Evolutionary conservation across 2,888 invertebrate species (phyloP), one percentile per base, ranked within the genome.

Genomic region (Ormyrus nitidulus): DNA sequence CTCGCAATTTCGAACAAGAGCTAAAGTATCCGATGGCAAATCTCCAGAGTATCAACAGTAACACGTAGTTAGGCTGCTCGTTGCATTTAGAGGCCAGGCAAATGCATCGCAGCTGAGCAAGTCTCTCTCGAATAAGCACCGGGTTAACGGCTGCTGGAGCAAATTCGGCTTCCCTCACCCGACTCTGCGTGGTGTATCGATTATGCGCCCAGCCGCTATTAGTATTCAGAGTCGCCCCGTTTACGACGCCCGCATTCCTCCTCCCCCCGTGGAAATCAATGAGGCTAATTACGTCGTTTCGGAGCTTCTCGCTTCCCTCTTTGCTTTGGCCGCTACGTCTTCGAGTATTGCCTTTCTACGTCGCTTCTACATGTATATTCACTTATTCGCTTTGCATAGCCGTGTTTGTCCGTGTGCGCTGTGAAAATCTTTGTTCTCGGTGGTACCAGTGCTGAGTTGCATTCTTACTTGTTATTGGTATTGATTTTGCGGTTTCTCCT

Each of bases 221-320:
- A 75, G 59, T 68, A 75, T 75, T 75, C 75, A 59, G 66, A 51
- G 66, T 46, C 53, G 44, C 13, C 66, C 68, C 51, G 51, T 66
- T 65, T 68, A 59, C 53, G 58, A 13, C 51, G 49, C 51, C 44
- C 11, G 68, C 19, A 19, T 48, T 59, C 59, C 59, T 34, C 8
- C 61, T 61, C 51, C 44, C 61, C 2, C 13, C 10, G 0, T 5
- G 46, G 53, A 75, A 66, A 75, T 66, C 75, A 75, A 68, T 75
- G 59, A 66, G 51, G 11, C 59, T 68, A 75, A 68, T 75, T 75
- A 68, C 58, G 13, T 68, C 66, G 68, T 66, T 68, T 75, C 9
- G 9, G 48, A 51, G 10, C 49, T 10, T 3, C 11, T 1, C 19
- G 19, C n/a, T 19, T 19, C 19, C 19, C 19, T 19, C 19, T 19